A percentile compares a stretch with the other conserved stretches of the same genome.
These are phyloP conservation scores for Triplophysa rosa DNA, from an alignment of 2,113 vertebrate species.

Conservation along the genomic window DNA sequence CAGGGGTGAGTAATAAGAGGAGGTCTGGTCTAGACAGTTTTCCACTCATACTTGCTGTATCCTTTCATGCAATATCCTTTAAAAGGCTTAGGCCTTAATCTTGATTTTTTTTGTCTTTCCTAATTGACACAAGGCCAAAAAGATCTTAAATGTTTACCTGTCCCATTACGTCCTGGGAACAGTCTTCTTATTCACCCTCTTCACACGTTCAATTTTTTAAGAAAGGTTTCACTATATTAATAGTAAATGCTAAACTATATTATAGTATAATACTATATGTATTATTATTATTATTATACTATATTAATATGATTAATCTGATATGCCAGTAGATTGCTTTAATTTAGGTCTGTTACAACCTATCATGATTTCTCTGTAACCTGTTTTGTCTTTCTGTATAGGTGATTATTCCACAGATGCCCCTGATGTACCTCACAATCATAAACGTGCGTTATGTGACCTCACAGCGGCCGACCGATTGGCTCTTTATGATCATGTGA, in stretches of 20 bases:
- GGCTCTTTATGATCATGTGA: slow-evolving; percentile 87
- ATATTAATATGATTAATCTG: too few relatives aligned
- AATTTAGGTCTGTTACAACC: neutral
- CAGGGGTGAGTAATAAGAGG: slow-evolving; percentile 84
- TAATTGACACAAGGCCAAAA: neutral
- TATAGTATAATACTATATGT: too few relatives aligned
- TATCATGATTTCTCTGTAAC: slow-evolving; percentile 41
- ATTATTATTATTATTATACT: too few relatives aligned
- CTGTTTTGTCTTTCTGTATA: slow-evolving; percentile 64
- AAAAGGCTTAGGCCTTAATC: slow-evolving; percentile 54
- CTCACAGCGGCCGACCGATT: slow-evolving; percentile 90
- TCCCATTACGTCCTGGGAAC: slow-evolving; percentile 62
- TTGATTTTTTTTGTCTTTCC: neutral
- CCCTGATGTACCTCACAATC: slow-evolving; percentile 88
- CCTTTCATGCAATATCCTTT: slow-evolving; percentile 78
- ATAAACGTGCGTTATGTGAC: slow-evolving; percentile 89
- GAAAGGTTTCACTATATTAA: too few relatives aligned
- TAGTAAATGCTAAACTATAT: too few relatives aligned
- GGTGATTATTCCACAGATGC: slow-evolving; percentile 82
- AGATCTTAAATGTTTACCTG: slow-evolving; percentile 1
- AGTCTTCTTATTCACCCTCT: neutral
- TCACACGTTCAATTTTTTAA: neutral
- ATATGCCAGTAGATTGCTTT: too few relatives aligned
- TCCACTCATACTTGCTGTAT: slow-evolving; percentile 75
- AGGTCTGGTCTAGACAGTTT: slow-evolving; percentile 77